Base-by-base conservation (phyloP, 2,797 vertebrate genomes). In the Sebastolobus alascanus region DNA sequence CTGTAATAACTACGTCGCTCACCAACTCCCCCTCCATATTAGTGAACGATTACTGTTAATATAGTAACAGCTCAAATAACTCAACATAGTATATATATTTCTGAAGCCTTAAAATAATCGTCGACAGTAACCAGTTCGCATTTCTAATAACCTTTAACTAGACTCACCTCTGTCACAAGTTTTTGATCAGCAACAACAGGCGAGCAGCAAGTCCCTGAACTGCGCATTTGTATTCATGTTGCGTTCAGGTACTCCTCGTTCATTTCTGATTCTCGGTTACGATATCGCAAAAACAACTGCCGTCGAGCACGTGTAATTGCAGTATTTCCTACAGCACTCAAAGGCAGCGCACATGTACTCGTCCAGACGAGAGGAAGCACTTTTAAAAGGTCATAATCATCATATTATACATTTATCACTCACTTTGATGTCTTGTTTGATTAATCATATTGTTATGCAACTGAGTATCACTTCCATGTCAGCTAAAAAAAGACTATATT, bases 191-290 rank as follows among this genome's bases (percentile, higher is more conserved):
- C 58, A 67, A 31, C 60, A 75, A 9, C 54, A 27, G 8, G 20
- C 7, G 33, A 8, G 16, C 38, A 52, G n/a, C 1, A 54, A 38
- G 18, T 70, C 55, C 60, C 18, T 73, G 67, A 86, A 83, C 82
- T 92, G 83, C 84, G 87, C 83, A 85, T 7, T 73, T 67, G 54
- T 46, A 33, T 13, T 68, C 25, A 20, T 75, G 90, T 35, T 74
- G 69, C 90, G 25, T 94, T 93, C 84, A 88, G 0, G 18, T 40
- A 29, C 22, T 0, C 54, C 75, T 81, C 73, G 89, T 79, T 79
- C 31, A 78, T 75, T 59, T 27, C 1, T 0, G 0, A 0, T 12
- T 1, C 25, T 50, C 2, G 14, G 0, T 9, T 6, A 35, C 38
- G n/a, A 68, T 56, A 54, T 29, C 6, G 0, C 3, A 3, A 35